Evolutionary conservation across 1,140 invertebrate genomes (phyloP).

Genomic region (Heterodera carotae): DNA sequence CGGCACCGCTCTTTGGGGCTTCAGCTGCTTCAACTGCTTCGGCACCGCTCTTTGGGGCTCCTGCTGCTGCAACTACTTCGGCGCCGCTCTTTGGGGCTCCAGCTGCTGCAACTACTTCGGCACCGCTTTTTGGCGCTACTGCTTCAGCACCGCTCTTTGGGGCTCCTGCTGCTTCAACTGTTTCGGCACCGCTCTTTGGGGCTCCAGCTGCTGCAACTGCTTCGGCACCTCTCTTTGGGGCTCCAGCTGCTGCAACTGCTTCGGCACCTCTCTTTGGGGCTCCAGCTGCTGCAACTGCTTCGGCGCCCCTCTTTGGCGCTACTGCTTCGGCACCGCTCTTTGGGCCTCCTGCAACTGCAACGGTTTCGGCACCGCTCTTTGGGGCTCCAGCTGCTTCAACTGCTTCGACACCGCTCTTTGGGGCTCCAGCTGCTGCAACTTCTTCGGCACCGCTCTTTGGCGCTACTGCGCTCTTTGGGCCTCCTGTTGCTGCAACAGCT

Average conservation of each 20-base stretch:
- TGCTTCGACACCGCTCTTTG: neutral
- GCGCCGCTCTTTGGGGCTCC: neutral
- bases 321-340: neutral
- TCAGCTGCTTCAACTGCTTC: neutral
- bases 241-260: too few species aligned
- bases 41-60: neutral
- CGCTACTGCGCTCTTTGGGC: neutral
- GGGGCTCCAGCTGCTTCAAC: neutral
- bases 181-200: neutral
- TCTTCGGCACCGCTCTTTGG: constrained; percentile 1
- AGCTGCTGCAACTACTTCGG: neutral
- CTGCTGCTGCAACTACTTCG: neutral
- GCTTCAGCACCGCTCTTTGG: neutral
- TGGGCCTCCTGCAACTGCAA: neutral
- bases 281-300: neutral
- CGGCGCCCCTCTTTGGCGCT: neutral
- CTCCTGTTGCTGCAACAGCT: constrained; percentile 6
- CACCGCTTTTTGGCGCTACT: neutral
- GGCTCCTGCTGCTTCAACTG: too few species aligned
- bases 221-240: neutral
- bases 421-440: constrained; percentile 2
- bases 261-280: neutral
- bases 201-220: too few species aligned
- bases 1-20: neutral
- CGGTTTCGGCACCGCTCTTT: neutral